These are phyloP conservation scores for Myiotriccus ornatus DNA, from an alignment of 2,797 vertebrate genomes.

Conservation along the genomic window DNA sequence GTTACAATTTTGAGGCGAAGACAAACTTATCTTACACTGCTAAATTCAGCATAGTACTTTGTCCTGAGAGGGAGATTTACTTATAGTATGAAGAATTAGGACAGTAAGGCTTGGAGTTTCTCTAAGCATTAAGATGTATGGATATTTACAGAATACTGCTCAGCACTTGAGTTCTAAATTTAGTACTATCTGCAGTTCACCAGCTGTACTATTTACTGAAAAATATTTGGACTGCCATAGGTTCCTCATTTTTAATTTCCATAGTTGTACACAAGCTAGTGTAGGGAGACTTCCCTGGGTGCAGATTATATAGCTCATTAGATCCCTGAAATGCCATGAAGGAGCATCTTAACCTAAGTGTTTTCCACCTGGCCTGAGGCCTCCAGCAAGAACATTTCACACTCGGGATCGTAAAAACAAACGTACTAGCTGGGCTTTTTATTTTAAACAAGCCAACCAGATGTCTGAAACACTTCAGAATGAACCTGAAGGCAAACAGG, in stretches of 20 bases:
- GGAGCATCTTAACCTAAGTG: conserved; percentile 1
- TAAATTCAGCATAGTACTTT: background rate
- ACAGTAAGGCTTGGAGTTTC: background rate
- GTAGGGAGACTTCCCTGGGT: background rate
- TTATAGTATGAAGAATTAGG: background rate
- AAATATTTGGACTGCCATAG: background rate
- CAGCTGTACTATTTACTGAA: conserved; percentile 35
- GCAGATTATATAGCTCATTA: conserved; percentile 5
- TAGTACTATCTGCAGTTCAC: conserved; percentile 22
- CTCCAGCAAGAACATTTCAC: background rate
- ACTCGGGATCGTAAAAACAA: conserved; percentile 25
- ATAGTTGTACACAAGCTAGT: background rate
- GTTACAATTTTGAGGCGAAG: background rate
- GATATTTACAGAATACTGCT: conserved; percentile 13
- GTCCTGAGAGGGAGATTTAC: background rate
- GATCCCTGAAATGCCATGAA: background rate
- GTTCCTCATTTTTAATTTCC: conserved; percentile 4
- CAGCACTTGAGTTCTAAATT: conserved; percentile 14
- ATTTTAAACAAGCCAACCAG: conserved; percentile 24
- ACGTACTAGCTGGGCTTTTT: background rate
- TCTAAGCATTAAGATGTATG: background rate
- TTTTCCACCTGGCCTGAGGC: conserved; percentile 29
- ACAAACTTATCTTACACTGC: background rate
- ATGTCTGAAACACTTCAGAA: conserved; percentile 13
- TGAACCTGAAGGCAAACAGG: conserved; percentile 35